Percentiles rank a stretch among this genome's conserved stretches.
Evolutionary conservation across 2,888 invertebrate genomes (phyloP).

Genomic region (Xanthorhoe designata): DNA sequence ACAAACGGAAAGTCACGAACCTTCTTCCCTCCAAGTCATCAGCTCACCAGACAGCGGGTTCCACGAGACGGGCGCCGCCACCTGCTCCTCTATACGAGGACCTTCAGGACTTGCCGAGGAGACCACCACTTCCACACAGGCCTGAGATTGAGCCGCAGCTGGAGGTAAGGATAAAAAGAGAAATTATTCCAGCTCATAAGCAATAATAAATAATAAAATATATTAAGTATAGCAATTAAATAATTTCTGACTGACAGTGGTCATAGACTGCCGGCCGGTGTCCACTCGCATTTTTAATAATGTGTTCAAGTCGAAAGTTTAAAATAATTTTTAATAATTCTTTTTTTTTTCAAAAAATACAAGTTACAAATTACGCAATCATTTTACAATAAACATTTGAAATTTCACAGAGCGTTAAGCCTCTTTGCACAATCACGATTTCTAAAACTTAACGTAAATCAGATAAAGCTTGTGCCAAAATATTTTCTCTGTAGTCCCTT

Average conservation of each 20-base stretch:
- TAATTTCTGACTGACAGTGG: no score
- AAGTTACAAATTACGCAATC: background rate
- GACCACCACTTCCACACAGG: slow-evolving; percentile 80
- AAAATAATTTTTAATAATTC: no score
- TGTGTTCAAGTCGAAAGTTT: no score
- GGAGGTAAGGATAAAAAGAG: slow-evolving; percentile 67
- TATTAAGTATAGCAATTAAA: no score
- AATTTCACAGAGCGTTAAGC: background rate
- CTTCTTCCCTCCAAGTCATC: slow-evolving; percentile 93
- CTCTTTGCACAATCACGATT: slow-evolving; percentile 23
- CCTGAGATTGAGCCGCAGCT: slow-evolving; percentile 79
- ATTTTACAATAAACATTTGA: background rate
- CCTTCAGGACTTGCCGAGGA: slow-evolving; percentile 87
- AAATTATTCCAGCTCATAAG: no score
- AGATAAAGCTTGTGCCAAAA: slow-evolving; percentile 30
- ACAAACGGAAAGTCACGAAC: slow-evolving; percentile 94
- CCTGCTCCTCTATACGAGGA: slow-evolving; percentile 92
- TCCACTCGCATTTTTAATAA: no score
- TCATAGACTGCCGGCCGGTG: no score
- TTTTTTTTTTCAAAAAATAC: no score
- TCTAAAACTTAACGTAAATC: slow-evolving; percentile 30
- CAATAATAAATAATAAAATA: no score
- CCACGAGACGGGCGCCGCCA: slow-evolving; percentile 81
- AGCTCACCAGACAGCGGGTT: slow-evolving; percentile 78
- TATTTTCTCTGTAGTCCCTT: slow-evolving; percentile 24